These are phyloP conservation scores for Acanthiza pusilla DNA, from an alignment of 2,797 vertebrate species.

Conservation along the genomic window DNA sequence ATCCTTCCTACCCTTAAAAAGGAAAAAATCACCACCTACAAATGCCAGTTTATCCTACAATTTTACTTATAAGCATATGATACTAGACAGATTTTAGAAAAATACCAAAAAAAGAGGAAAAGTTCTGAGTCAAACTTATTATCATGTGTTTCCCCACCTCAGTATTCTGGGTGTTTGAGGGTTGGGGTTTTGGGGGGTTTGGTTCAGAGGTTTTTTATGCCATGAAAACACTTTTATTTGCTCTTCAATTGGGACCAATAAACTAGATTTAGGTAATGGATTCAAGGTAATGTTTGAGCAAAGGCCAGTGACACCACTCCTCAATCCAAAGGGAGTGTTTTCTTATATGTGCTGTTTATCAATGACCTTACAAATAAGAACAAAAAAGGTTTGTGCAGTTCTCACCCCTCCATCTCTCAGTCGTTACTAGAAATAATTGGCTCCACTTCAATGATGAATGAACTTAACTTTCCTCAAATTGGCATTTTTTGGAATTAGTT, in stretches of 20 bases:
- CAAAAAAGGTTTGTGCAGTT: not conserved
- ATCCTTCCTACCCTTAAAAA: not conserved
- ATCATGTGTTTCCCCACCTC: fast-evolving
- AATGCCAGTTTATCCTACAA: not conserved
- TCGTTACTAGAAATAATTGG: not conserved
- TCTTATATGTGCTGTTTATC: not conserved
- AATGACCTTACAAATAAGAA: not conserved
- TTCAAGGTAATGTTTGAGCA: not conserved
- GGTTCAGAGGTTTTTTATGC: not conserved
- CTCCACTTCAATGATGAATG: not conserved
- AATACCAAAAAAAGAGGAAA: not conserved
- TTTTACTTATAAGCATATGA: not conserved
- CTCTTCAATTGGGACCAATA: not conserved
- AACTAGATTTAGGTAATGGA: not conserved
- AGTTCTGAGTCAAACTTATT: not conserved
- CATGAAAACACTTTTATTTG: not conserved
- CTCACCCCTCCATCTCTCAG: not conserved
- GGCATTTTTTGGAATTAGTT: not conserved
- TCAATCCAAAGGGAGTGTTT: not conserved
- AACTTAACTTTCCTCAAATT: not conserved
- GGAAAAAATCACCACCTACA: not conserved
- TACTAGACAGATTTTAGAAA: not conserved
- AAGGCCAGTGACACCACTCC: not conserved
- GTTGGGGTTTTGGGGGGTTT: not conserved
- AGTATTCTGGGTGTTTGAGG: not conserved